Evolutionary conservation across 2,113 vertebrate genomes (phyloP).

Genomic region (Taurulus bubalis): DNA sequence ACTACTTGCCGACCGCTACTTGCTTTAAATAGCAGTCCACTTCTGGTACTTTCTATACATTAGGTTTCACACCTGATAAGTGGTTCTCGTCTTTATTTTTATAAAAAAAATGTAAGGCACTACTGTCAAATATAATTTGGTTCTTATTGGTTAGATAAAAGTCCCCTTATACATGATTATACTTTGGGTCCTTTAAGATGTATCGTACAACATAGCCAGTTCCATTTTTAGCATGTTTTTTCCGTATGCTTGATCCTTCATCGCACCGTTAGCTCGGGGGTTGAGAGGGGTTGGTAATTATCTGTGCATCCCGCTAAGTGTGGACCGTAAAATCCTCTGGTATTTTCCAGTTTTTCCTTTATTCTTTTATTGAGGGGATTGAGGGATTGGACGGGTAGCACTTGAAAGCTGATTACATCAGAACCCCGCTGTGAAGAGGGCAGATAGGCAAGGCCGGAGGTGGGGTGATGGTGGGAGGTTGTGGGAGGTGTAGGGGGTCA

Average conservation of each 20-base stretch:
- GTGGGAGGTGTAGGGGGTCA: slow-evolving; percentile 41
- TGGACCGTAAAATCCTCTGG: slow-evolving; percentile 64
- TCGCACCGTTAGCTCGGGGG: slow-evolving; percentile 22
- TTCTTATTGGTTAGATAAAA: background rate
- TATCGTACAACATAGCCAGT: background rate
- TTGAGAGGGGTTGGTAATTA: slow-evolving; percentile 62
- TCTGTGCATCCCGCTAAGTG: slow-evolving; percentile 67
- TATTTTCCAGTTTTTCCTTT: slow-evolving; percentile 67
- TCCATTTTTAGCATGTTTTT: slow-evolving; percentile 34
- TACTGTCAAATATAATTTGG: background rate
- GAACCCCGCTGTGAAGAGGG: slow-evolving; percentile 66
- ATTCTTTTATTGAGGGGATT: slow-evolving; percentile 74
- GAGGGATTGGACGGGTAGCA: slow-evolving; percentile 63
- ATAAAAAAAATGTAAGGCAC: background rate
- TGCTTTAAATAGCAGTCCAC: too few species aligned
- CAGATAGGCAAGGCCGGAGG: slow-evolving; percentile 54
- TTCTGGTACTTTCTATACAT: too few species aligned
- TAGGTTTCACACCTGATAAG: too few species aligned
- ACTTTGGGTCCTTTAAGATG: slow-evolving; percentile 5
- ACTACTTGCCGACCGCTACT: too few species aligned
- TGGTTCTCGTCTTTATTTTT: background rate
- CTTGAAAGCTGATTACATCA: slow-evolving; percentile 79
- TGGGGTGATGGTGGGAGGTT: slow-evolving; percentile 46
- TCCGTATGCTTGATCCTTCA: slow-evolving; percentile 36
- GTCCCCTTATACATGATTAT: background rate